Evolutionary conservation across 2,113 vertebrate species (phyloP), one percentile per base, ranked within the genome.

Genomic region (Megalops atlanticus): DNA sequence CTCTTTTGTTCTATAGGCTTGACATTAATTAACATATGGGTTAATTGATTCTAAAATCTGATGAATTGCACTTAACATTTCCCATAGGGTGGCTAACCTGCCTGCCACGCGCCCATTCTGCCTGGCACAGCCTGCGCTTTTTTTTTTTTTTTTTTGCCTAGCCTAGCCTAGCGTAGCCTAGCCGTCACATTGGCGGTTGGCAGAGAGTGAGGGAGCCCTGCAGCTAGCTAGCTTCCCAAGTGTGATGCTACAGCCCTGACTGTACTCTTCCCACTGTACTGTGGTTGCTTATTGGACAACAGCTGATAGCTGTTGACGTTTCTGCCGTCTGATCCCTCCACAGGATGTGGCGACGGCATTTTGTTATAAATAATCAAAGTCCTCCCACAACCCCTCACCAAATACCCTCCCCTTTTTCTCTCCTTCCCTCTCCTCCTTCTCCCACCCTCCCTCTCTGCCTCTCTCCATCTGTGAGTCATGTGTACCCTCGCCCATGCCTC

Each of bases 1-100:
- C 89, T 89, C 89, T 92, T 94, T 94, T 95, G 92, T 95, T 94
- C 93, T 91, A 92, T 94, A 91, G 92, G 93, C 94, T 96, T 97
- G 96, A 96, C 95, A 94, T 96, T 98, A 98, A 98, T 98, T 98
- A 98, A 97, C 95, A 95, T 94, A 92, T 86, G 91, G 95, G 95
- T 96, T 97, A 98, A 97, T 97, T 97, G 95, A 96, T 96, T 97
- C 94, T 94, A 94, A 96, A 97, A 96, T 95, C 95, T 90, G 92
- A 94, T 93, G 93, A 95, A 96, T 96, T 95, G 95, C 91, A 92
- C 92, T 90, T 93, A 93, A 94, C 91, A 90, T 93, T 94, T 93
- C 92, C 93, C 86, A 90, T 87, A 90, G 92, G 89, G 91, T 87
- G 83, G 86, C 86, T 75, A 88, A 89, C 90, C 78, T 36, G 35